Evolutionary conservation across 2,797 vertebrate genomes (phyloP).

Genomic region (Falco concolor): DNA sequence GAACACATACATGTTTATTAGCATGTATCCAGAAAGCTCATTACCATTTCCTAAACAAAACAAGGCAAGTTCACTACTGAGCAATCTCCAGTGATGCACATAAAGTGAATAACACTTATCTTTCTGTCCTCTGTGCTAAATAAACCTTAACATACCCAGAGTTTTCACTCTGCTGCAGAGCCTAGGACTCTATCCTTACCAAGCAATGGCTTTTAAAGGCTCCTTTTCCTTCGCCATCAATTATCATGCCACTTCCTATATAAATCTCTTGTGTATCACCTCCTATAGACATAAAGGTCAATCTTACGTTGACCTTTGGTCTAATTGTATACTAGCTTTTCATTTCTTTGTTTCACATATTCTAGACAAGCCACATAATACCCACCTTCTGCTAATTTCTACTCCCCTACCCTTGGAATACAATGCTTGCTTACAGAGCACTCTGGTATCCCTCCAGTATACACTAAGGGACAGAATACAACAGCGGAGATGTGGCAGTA

Average conservation of each 20-base stretch:
- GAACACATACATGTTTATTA: background rate
- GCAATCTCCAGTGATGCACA: background rate
- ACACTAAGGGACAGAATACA: background rate
- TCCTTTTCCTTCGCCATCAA: background rate
- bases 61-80: background rate
- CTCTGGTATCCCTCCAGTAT: background rate
- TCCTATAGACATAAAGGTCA: slow-evolving; percentile 3
- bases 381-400: background rate
- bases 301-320: background rate
- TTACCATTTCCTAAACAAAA: background rate
- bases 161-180: background rate
- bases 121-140: background rate
- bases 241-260: background rate
- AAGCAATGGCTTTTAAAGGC: background rate
- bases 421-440: background rate
- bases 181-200: background rate
- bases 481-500: background rate
- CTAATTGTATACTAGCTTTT: background rate
- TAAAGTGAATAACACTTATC: background rate
- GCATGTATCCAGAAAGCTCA: background rate
- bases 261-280: slow-evolving; percentile 22
- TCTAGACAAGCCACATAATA: background rate
- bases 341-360: background rate
- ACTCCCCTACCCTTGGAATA: background rate
- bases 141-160: background rate